These are phyloP conservation scores for Gasterosteus aculeatus DNA, from an alignment of 2,113 vertebrate species.

Conservation along the genomic window DNA sequence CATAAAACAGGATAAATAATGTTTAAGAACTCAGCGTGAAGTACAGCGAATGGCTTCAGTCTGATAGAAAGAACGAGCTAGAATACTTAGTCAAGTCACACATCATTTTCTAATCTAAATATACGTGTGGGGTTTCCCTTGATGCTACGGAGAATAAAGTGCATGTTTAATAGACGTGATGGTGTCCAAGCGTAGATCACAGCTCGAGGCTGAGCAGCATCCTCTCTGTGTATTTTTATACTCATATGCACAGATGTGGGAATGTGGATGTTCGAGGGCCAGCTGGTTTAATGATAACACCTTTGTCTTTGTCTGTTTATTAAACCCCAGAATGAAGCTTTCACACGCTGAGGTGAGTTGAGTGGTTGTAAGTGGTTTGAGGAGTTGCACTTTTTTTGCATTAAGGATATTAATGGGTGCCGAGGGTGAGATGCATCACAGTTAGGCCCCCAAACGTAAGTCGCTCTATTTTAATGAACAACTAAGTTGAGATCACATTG, in stretches of 20 bases:
- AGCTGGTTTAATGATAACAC: slow-evolving; percentile 56
- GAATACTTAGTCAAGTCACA: slow-evolving; percentile 29
- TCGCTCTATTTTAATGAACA: not conserved
- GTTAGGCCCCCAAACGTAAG: not conserved
- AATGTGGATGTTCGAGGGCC: slow-evolving; percentile 41
- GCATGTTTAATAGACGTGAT: slow-evolving; percentile 41
- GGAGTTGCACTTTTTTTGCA: slow-evolving; percentile 26
- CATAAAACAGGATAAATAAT: slow-evolving; percentile 7
- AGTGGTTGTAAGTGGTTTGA: slow-evolving; percentile 28
- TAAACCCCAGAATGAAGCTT: slow-evolving; percentile 43
- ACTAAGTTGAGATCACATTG: not conserved
- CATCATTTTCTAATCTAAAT: slow-evolving; percentile 54
- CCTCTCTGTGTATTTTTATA: slow-evolving; percentile 56
- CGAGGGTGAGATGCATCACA: not conserved
- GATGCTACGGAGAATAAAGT: slow-evolving; percentile 52
- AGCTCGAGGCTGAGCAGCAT: slow-evolving; percentile 39
- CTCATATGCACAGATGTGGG: slow-evolving; percentile 52
- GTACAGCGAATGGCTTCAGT: slow-evolving; percentile 14
- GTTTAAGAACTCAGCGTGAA: slow-evolving; percentile 1
- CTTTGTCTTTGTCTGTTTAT: slow-evolving; percentile 46
- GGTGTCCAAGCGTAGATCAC: slow-evolving; percentile 40
- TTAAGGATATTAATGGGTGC: slow-evolving; percentile 8
- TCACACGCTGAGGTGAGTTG: slow-evolving; percentile 48
- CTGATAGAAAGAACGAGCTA: slow-evolving; percentile 9
- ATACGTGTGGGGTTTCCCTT: slow-evolving; percentile 35